A percentile compares a stretch with the other conserved stretches of the same genome.
phyloP scores from a whole-genome alignment of 2,888 invertebrate species.

The Malthinus flaveolus region DNA sequence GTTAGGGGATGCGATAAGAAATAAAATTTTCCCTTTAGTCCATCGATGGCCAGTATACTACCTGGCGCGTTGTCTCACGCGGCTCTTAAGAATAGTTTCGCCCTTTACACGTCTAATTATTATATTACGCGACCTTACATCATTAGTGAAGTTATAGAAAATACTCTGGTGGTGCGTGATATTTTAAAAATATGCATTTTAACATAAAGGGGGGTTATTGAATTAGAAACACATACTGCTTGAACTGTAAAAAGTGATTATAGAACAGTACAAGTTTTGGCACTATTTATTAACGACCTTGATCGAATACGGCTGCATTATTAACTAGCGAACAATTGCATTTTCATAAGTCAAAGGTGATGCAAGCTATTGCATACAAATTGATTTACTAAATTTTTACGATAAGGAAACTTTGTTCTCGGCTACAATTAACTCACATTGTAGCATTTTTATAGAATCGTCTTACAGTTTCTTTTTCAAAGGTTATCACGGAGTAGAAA shows the following conservation, averaged over 20 bases:
- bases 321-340: constrained; percentile 9
- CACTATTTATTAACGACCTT: constrained; percentile 19
- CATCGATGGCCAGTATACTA: constrained; percentile 33
- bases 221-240: neutral
- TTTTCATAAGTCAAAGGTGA: constrained; percentile 25
- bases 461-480: too few relatives aligned
- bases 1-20: constrained; percentile 29
- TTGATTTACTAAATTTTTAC: neutral
- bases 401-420: neutral
- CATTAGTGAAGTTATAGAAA: constrained; percentile 32
- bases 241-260: constrained; percentile 1
- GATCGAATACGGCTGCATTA: constrained; percentile 13
- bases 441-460: neutral
- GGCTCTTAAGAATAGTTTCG: constrained; percentile 44
- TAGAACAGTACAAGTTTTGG: constrained; percentile 1
- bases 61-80: constrained; percentile 39
- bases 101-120: constrained; percentile 44
- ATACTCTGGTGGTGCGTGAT: constrained; percentile 23
- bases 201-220: too few relatives aligned
- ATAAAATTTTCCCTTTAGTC: constrained; percentile 29
- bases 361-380: neutral
- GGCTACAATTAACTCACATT: neutral
- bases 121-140: constrained; percentile 36
- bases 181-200: constrained; percentile 15
- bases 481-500: too few relatives aligned